Evolutionary conservation across 2,113 vertebrate genomes (phyloP).

Genomic region (Amazona vittata): DNA sequence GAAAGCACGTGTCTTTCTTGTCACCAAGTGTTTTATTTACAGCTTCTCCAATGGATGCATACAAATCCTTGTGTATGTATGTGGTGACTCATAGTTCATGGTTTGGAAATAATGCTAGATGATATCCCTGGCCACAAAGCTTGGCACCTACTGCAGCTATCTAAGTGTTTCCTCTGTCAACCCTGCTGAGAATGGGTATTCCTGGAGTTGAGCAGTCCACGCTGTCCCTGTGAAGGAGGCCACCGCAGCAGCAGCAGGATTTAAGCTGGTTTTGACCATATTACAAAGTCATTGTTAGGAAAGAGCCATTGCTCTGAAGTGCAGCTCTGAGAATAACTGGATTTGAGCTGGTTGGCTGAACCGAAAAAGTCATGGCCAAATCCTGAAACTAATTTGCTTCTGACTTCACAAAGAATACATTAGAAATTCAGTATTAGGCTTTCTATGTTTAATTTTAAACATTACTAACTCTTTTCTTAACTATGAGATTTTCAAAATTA

Average conservation of each 20-base stretch:
- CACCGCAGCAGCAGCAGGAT: background rate
- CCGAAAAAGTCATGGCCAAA: background rate
- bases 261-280: background rate
- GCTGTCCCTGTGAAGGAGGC: background rate
- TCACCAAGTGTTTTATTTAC: background rate
- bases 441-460: background rate
- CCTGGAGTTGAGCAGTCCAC: background rate
- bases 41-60: background rate
- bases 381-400: background rate
- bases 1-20: background rate
- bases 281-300: background rate
- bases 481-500: background rate
- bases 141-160: background rate
- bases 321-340: conserved; percentile 33
- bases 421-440: background rate
- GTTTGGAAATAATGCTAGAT: background rate
- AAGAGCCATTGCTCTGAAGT: background rate
- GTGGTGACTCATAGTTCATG: background rate
- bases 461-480: background rate
- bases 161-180: background rate
- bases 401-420: background rate
- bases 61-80: background rate
- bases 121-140: background rate
- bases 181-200: background rate
- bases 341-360: conserved; percentile 57